Base-by-base conservation (phyloP, 2,888 invertebrate species). In the Biston stratarius region DNA sequence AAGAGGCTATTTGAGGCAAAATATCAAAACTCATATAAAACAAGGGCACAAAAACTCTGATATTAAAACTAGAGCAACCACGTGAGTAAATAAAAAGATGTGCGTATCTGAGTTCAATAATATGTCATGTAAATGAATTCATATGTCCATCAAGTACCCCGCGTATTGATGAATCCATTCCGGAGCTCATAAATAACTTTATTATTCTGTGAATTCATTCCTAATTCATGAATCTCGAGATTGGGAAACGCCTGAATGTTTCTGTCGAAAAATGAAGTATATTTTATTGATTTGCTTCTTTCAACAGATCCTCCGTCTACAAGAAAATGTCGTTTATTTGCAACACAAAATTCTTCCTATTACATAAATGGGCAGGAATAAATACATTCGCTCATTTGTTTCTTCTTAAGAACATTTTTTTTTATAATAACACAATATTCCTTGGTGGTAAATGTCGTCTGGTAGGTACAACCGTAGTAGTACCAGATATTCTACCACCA, bases 81-180 rank as follows among this genome's bases (percentile, higher is more conserved):
- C 9, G n/a, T 10, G n/a, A 15, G 42, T 42, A 33, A 33, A 55
- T 55, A 42, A 5, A 42, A 12, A 38, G 33, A 40, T 15, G 24
- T 40, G 45, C 48, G 8, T 14, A 15, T 48, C 38, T n/a, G 40
- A 47, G 38, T 14, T 59, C 59, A 38, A 59, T 44, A 42, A 11
- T 48, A 59, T 59, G 59, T 59, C 38, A 59, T 59, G 49, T 59
- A 59, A 59, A 59, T 59, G 49, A 49, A 59, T 59, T 51, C 59
- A 42, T 40, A 38, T 52, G 61, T 61, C 52, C 52, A 61, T 61
- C 61, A 61, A 38, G 44, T 52, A 61, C 55, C 53, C 61, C n/a
- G 55, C 47, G 61, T 61, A 61, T 61, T 61, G 61, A 61, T 48
- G 55, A 61, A 61, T 40, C 47, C 61, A 61, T 47, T 40, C 40